These are phyloP conservation scores for Psittacula echo DNA, from an alignment of 2,797 vertebrate genomes.

Conservation along the genomic window DNA sequence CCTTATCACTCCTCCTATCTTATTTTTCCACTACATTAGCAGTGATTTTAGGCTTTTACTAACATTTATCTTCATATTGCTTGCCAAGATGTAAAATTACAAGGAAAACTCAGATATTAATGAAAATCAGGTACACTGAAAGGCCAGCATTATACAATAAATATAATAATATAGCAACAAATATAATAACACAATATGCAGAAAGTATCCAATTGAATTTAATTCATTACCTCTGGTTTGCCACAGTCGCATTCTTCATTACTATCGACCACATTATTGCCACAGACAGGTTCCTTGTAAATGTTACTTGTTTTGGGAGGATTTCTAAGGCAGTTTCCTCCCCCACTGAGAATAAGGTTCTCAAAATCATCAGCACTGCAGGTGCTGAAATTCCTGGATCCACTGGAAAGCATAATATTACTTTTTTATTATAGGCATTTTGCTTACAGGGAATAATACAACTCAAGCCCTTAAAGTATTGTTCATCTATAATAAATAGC, in stretches of 20 bases:
- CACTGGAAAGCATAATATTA: conserved; percentile 69
- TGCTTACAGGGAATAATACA: background rate
- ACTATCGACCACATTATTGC: conserved; percentile 84
- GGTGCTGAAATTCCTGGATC: conserved; percentile 80
- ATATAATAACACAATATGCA: background rate
- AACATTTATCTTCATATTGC: background rate
- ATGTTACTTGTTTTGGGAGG: conserved; percentile 75
- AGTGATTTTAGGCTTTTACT: background rate
- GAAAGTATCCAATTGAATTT: background rate
- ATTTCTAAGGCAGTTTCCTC: conserved; percentile 87
- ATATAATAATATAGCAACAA: background rate
- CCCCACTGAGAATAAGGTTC: conserved; percentile 78
- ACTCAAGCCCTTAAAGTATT: background rate
- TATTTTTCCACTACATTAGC: background rate
- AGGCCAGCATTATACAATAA: background rate
- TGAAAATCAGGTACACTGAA: background rate
- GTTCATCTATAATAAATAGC: background rate
- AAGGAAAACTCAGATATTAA: background rate
- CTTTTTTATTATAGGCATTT: background rate
- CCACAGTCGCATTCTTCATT: conserved; percentile 92
- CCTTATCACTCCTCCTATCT: background rate
- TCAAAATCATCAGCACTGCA: conserved; percentile 87
- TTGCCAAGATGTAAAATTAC: background rate
- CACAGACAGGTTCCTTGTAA: conserved; percentile 80
- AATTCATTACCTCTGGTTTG: conserved; percentile 77